Evolutionary conservation across 2,888 invertebrate species (phyloP).

Genomic region (Philereme vetulata): DNA sequence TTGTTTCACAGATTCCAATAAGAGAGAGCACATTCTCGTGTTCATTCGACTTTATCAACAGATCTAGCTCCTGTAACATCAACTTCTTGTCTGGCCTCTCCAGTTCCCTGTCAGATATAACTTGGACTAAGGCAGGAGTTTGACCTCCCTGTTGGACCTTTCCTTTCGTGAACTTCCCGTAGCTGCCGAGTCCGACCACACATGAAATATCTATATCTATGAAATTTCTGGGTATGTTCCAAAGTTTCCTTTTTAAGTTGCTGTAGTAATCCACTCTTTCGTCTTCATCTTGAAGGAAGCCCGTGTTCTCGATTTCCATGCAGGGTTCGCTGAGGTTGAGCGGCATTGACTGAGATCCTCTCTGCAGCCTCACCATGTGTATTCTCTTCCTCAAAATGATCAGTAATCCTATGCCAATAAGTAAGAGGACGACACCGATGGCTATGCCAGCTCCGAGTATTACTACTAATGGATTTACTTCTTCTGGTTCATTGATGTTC

Average conservation of each 20-base stretch:
- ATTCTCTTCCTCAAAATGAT: conserved; percentile 82
- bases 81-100: conserved; percentile 79
- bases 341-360: conserved; percentile 83
- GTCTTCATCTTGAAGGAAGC: conserved; percentile 89
- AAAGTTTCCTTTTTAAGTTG: conserved; percentile 89
- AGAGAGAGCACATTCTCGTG: conserved; percentile 89
- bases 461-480: conserved; percentile 76
- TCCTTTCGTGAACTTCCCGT: conserved; percentile 90
- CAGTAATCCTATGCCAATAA: conserved; percentile 85
- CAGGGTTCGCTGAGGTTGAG: conserved; percentile 91
- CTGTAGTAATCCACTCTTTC: conserved; percentile 88
- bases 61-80: conserved; percentile 88
- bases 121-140: conserved; percentile 85
- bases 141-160: conserved; percentile 85
- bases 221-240: conserved; percentile 88
- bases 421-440: conserved; percentile 88
- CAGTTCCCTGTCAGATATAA: conserved; percentile 83
- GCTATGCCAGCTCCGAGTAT: conserved; percentile 85
- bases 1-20: conserved; percentile 91
- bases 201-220: conserved; percentile 88
- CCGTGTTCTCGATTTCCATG: conserved; percentile 91
- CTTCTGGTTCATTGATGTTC: conserved; percentile 77
- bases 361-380: conserved; percentile 72
- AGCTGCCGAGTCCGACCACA: conserved; percentile 89
- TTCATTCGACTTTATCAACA: conserved; percentile 87